These are phyloP conservation scores for Eupithecia tripunctaria DNA, from an alignment of 2,888 invertebrate genomes.

Conservation along the genomic window DNA sequence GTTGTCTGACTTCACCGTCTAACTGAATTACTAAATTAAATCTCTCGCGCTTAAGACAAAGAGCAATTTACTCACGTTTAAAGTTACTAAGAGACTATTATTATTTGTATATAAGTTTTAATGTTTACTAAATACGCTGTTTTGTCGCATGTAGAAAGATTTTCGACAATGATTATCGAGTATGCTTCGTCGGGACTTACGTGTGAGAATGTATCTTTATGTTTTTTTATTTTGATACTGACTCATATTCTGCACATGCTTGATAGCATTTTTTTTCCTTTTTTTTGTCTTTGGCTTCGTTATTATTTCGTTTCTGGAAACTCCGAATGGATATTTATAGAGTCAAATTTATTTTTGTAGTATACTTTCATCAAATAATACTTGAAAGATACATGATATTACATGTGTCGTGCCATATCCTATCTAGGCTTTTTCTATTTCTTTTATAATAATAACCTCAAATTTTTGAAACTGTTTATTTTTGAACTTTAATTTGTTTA, in stretches of 20 bases:
- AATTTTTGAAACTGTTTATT: background rate
- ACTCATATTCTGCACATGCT: constrained; percentile 13
- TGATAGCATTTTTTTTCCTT: constrained; percentile 11
- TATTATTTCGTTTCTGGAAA: background rate
- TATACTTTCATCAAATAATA: background rate
- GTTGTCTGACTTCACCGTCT: constrained; percentile 50
- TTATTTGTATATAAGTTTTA: constrained; percentile 31
- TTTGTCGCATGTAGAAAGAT: constrained; percentile 39
- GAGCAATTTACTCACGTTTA: constrained; percentile 59
- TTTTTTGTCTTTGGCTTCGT: constrained; percentile 2
- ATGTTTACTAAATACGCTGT: constrained; percentile 38
- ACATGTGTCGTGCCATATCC: background rate
- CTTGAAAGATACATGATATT: background rate
- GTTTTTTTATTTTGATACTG: background rate
- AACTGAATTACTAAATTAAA: constrained; percentile 44
- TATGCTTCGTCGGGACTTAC: constrained; percentile 28
- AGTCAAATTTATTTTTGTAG: background rate
- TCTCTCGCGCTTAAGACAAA: constrained; percentile 47
- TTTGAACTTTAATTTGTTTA: too few relatives aligned
- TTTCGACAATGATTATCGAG: constrained; percentile 18
- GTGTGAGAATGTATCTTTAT: background rate
- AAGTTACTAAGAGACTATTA: constrained; percentile 18
- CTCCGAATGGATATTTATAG: background rate
- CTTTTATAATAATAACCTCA: background rate
- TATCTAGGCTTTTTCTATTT: background rate